Evolutionary conservation across 2,888 invertebrate genomes (phyloP).

Genomic region (Aethes cnicana): DNA sequence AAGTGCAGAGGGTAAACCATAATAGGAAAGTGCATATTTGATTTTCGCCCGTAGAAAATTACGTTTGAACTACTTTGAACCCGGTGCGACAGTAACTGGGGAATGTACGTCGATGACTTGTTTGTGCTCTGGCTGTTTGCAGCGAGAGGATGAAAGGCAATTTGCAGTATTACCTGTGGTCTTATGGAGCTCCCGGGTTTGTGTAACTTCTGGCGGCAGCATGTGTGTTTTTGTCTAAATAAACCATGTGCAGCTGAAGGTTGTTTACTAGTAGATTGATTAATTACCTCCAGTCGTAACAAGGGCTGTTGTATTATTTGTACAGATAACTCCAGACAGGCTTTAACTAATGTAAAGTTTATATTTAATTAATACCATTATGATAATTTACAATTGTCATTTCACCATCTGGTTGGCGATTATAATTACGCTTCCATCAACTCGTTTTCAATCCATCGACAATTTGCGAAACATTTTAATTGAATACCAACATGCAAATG

Average conservation of each 20-base stretch:
- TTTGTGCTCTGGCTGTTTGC: conserved; percentile 1
- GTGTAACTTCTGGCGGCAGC: neutral
- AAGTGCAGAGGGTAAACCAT: neutral
- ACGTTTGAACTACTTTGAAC: conserved; percentile 13
- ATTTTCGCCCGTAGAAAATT: conserved; percentile 26
- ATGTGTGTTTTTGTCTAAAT: neutral
- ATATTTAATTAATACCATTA: no score
- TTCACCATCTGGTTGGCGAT: neutral
- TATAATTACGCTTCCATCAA: neutral
- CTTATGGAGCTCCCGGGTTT: neutral
- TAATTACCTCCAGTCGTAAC: no score
- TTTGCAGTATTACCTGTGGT: conserved; percentile 2
- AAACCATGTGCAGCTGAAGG: no score
- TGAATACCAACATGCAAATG: neutral
- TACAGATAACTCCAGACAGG: no score
- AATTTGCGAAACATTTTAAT: conserved; percentile 6
- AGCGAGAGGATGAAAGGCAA: neutral
- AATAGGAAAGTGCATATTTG: conserved; percentile 24
- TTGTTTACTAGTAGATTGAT: no score
- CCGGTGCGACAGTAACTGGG: neutral
- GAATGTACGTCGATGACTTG: neutral
- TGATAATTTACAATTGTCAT: no score
- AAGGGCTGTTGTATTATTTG: no score
- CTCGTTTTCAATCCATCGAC: neutral
- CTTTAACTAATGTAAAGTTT: no score